Conservation (phyloP, 2,888 invertebrate species). For the Luffia ferchaultella region DNA sequence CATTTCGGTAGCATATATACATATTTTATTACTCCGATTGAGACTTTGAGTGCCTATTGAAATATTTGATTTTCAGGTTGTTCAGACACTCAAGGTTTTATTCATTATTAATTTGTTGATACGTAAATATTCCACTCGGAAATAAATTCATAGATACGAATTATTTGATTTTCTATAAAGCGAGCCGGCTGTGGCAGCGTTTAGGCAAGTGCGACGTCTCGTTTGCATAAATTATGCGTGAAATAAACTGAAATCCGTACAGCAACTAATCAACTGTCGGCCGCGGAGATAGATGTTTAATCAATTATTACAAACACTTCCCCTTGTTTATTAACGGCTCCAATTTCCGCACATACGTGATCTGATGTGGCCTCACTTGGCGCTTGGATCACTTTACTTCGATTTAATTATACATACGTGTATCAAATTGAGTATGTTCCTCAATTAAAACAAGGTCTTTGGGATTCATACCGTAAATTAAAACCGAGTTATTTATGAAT, state of each 20-base stretch:
- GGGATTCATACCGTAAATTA: background rate
- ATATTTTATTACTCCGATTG: too few relatives aligned
- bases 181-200: too few relatives aligned
- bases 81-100: background rate
- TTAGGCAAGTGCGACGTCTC: conserved; percentile 3
- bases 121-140: background rate
- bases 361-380: background rate
- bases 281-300: conserved; percentile 27
- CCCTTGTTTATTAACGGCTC: conserved; percentile 30
- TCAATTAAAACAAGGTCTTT: background rate
- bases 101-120: background rate
- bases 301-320: conserved; percentile 42
- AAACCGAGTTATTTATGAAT: too few relatives aligned
- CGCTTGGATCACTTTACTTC: background rate
- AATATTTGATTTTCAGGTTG: background rate
- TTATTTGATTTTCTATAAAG: background rate
- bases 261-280: conserved; percentile 23
- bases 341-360: conserved; percentile 15
- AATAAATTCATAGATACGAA: background rate
- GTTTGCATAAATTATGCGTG: conserved; percentile 36
- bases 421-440: background rate
- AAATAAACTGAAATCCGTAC: conserved; percentile 19
- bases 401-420: background rate
- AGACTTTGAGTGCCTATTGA: too few relatives aligned
- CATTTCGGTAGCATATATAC: too few relatives aligned